Evolutionary conservation across 2,888 invertebrate species (phyloP), one percentile per base, ranked within the genome.

Genomic region (Crioceris asparagi): DNA sequence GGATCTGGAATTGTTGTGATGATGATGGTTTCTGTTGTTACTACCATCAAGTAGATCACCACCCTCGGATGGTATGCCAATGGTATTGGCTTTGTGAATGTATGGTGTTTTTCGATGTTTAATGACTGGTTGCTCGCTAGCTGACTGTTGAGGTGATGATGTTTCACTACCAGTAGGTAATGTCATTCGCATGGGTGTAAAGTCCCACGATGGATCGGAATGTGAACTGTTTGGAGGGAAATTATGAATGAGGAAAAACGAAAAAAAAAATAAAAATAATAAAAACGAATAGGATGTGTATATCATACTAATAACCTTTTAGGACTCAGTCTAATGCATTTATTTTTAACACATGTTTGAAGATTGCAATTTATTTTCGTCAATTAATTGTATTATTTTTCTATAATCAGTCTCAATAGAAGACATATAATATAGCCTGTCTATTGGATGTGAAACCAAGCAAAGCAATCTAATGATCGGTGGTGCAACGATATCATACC

Each of bases 21-120:
- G 41, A 55, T 49, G 33, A 52, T 54, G 26, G 4, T 11, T 14
- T 21, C 6, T 21, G 10, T 6, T 6, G 21, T 21, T 21, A 10
- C 10, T 21, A 7, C 10, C 21, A 21, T 21, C 6, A 10, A 10
- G 21, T 21, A 10, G 21, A 21, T 6, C 6, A 21, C 66, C 58
- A 51, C 64, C 51, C 27, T 64, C 62, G 1, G 72, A 68, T 3
- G 75, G 75, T 45, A 74, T 67, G 57, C 73, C 74, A 56, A 75
- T 74, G 17, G 74, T 75, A 60, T 74, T 74, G 16, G 74, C 72
- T 55, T 64, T 63, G 43, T 63, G 63, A 23, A 61, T 49, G 35
- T 52, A 49, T 36, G 53, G 56, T 8, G 54, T 51, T 47, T 60
- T 62, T 39, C 60, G 48, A 15, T 21, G 33, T 4, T 11, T 29